Base-by-base conservation (phyloP, 2,113 vertebrate genomes). In the Machaerirhynchus nigripectus region DNA sequence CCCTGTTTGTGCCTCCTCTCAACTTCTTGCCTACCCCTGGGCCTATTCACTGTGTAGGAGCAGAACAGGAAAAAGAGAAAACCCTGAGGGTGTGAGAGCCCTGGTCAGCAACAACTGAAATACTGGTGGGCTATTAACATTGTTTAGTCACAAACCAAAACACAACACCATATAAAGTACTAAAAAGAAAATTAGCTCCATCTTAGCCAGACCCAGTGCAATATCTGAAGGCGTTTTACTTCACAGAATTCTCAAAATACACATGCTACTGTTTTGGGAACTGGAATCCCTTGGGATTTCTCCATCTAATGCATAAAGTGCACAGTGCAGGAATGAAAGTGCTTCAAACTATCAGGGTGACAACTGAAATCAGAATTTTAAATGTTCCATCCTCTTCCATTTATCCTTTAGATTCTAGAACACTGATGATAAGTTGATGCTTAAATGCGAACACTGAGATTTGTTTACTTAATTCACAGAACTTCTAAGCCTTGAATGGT, bases 1-100 rank as follows among this genome's bases (percentile, higher is more conserved):
- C 15, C 22, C 23, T 50, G 7, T 4, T 20, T 67, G 11, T 0
- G 0, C 4, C 12, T 44, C 2, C n/a, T 87, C 46, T 37, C 40
- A 76, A 2, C 4, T 30, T 80, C 47, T 81, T 33, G 12, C 21
- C 22, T 20, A 33, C 3, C 7, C 30, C 17, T 52, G 2, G 6
- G 27, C 8, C 42, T 76, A 49, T 39, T 83, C 6, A 1, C 11
- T 74, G 14, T 37, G 28, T 17, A 28, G 14, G 16, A 56, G 28
- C 6, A 81, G 37, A 90, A 7, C 17, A 84, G 30, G 56, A 49
- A 79, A 82, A 90, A 69, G 11, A 49, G 9, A 65, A 82, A 61
- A 22, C 12, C 30, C 57, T 53, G 44, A 80, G 23, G 24, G 10
- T 46, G 15, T 64, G 13, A 5, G 79, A 84, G 28, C 13, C 19